A percentile compares a stretch with the other conserved stretches of the same genome.
These are phyloP conservation scores for Pristionchus entomophagus DNA, from an alignment of 2,888 invertebrate species.

Conservation along the genomic window DNA sequence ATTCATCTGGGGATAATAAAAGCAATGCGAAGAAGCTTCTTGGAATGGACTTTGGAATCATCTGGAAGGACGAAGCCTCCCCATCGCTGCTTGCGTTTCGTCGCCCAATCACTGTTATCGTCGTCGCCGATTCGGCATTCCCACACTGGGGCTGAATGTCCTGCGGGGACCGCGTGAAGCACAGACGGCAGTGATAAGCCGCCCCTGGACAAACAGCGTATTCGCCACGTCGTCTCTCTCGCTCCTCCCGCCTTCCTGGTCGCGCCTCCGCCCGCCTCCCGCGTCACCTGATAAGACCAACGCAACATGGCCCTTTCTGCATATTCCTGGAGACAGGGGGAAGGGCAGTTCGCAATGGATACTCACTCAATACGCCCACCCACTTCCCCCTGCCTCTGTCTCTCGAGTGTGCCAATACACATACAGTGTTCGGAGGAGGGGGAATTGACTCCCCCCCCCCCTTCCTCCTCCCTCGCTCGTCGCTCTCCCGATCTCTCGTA, in stretches of 20 bases:
- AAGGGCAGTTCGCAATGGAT: no score
- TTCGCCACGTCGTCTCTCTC: not conserved
- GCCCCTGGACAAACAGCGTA: not conserved
- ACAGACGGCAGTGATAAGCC: not conserved
- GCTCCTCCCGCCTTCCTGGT: not conserved
- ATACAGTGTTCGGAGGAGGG: slow-evolving; percentile 19
- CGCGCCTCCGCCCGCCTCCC: not conserved
- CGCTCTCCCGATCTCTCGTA: slow-evolving; percentile 39
- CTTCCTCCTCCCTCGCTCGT: not conserved
- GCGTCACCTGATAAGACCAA: not conserved
- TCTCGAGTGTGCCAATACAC: not conserved
- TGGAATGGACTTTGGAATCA: no score
- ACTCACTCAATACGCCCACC: no score
- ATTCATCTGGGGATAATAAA: no score
- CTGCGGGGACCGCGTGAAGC: not conserved
- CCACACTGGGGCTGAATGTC: not conserved
- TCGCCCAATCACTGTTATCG: not conserved
- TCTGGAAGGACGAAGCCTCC: no score
- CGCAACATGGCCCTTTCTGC: not conserved
- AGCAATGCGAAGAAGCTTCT: no score
- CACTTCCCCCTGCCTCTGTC: slow-evolving; percentile 13
- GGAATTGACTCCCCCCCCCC: not conserved
- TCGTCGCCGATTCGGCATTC: not conserved
- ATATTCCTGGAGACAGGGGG: no score
- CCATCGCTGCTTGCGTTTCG: no score